phyloP scores from a whole-genome alignment of 2,797 vertebrate genomes.

The Crocidura indochinensis region DNA sequence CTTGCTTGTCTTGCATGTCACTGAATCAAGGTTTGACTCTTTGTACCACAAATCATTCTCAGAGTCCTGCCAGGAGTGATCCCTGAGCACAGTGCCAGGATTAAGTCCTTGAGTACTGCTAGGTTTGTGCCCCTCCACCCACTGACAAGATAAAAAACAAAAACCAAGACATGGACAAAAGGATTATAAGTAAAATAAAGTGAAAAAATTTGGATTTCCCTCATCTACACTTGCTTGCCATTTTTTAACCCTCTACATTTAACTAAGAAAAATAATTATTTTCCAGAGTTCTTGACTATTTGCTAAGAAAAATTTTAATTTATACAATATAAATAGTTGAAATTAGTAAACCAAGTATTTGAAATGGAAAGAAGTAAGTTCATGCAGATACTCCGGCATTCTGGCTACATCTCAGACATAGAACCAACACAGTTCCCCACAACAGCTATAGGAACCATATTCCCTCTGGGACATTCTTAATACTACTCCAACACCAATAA shows the following conservation, averaged over 20 bases:
- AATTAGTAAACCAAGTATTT: conserved; percentile 33
- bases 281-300: conserved; percentile 15
- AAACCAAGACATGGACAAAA: neutral
- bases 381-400: neutral
- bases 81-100: too few species aligned
- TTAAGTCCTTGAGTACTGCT: too few species aligned
- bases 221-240: conserved; percentile 25
- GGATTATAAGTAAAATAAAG: conserved; percentile 31
- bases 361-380: conserved; percentile 20
- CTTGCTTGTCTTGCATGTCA: too few species aligned
- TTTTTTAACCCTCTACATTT: neutral
- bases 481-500: too few species aligned
- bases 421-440: too few species aligned
- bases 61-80: too few species aligned
- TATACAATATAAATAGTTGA: neutral
- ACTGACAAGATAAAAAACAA: too few species aligned
- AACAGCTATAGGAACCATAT: neutral
- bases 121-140: too few species aligned
- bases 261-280: neutral
- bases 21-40: too few species aligned
- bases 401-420: too few species aligned
- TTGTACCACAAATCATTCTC: too few species aligned
- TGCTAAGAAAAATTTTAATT: conserved; percentile 41
- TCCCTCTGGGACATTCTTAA: neutral
- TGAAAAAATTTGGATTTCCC: neutral